phyloP scores from a whole-genome alignment of 2,113 vertebrate species.

The Bubo bubo region DNA sequence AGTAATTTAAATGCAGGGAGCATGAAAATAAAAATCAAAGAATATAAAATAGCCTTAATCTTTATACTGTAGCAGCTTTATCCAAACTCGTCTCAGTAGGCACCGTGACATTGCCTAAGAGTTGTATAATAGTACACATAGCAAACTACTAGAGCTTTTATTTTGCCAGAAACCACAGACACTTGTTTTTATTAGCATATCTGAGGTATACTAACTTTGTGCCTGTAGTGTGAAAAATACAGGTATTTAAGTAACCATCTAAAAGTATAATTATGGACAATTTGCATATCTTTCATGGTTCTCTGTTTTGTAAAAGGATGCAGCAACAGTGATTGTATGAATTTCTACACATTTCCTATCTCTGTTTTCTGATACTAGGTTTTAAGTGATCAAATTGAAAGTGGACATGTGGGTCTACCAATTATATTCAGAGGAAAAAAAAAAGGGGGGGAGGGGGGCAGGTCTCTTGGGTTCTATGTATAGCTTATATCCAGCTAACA shows the following conservation, averaged over 20 bases:
- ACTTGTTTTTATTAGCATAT: slow-evolving; percentile 71
- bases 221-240: slow-evolving; percentile 62
- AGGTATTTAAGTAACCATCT: slow-evolving; percentile 70
- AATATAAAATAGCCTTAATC: slow-evolving; percentile 62
- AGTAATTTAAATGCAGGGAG: slow-evolving; percentile 49
- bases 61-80: slow-evolving; percentile 37
- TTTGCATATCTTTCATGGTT: slow-evolving; percentile 61
- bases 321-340: neutral
- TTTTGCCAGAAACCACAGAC: slow-evolving; percentile 64
- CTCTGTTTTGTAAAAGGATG: slow-evolving; percentile 23
- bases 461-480: neutral
- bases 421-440: neutral
- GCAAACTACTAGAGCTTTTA: neutral
- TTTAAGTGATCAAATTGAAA: neutral
- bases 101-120: slow-evolving; percentile 18
- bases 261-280: slow-evolving; percentile 66
- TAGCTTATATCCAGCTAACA: neutral
- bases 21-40: slow-evolving; percentile 72
- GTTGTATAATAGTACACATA: neutral
- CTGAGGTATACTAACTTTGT: slow-evolving; percentile 60
- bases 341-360: neutral
- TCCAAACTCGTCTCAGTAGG: slow-evolving; percentile 32
- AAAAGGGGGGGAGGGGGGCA: rapidly evolving
- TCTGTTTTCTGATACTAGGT: neutral
- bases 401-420: neutral